Percentiles rank a stretch among this genome's conserved stretches.
These are phyloP conservation scores for Macroglossus sobrinus DNA, from an alignment of 2,113 vertebrate species.

Conservation along the genomic window DNA sequence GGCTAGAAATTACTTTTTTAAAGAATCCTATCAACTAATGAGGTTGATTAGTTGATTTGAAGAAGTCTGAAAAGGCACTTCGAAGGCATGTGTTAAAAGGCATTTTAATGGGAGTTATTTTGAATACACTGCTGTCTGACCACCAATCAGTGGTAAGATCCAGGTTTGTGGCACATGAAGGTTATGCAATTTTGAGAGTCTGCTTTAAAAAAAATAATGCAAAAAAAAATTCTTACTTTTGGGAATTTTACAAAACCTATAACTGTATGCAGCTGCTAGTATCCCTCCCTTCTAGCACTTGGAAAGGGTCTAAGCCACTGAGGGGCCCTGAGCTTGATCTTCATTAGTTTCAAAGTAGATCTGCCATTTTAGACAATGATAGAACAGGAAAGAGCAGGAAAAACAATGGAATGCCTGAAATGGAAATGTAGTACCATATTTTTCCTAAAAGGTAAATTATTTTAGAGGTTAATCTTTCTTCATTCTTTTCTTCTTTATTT, in stretches of 20 bases:
- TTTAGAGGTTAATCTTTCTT: not conserved
- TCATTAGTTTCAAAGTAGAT: not conserved
- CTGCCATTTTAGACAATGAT: not conserved
- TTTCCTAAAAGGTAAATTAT: not conserved
- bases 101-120: not conserved
- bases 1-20: not conserved
- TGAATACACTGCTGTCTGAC: not conserved
- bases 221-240: not conserved
- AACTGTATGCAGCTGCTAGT: not conserved
- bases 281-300: not conserved
- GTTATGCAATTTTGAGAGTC: not conserved
- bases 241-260: not conserved
- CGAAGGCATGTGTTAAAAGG: not conserved
- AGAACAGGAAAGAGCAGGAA: not conserved
- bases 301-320: not conserved
- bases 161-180: not conserved
- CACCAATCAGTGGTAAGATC: not conserved
- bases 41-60: not conserved
- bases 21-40: not conserved
- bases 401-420: not conserved
- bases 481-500: not conserved
- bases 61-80: not conserved
- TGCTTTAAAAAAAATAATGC: not conserved
- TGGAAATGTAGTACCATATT: accelerated
- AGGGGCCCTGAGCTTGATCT: not conserved